Conservation (phyloP, 2,797 vertebrate species). For the Myotis daubentonii region DNA sequence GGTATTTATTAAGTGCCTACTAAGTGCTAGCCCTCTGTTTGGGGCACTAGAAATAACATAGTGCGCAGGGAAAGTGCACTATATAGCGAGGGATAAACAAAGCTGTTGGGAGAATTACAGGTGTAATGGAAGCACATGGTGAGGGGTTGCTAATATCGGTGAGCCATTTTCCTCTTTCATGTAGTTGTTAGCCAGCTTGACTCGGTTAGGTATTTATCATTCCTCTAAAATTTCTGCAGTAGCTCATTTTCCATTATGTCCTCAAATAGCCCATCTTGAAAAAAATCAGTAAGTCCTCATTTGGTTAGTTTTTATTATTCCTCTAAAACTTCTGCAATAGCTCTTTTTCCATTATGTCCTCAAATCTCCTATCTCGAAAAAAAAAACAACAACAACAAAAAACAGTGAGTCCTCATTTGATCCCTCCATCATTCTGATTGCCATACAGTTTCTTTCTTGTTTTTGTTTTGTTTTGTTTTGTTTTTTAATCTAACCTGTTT, state of each 20-base stretch:
- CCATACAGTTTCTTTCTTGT: background rate
- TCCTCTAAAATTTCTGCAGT: background rate
- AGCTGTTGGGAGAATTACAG: background rate
- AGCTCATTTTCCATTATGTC: background rate
- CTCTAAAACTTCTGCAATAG: background rate
- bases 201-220: background rate
- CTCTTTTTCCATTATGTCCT: background rate
- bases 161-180: background rate
- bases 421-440: background rate
- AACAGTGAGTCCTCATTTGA: constrained; percentile 23
- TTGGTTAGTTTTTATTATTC: constrained; percentile 19
- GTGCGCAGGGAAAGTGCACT: background rate
- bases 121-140: background rate
- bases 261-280: constrained; percentile 45
- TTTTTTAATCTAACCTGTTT: background rate
- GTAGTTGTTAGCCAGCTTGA: background rate
- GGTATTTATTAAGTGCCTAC: constrained; percentile 12
- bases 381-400: background rate
- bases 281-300: background rate
- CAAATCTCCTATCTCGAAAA: constrained; percentile 7
- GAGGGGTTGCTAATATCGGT: background rate
- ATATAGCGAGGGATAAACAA: background rate
- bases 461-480: too few species aligned
- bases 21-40: background rate
- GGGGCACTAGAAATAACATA: background rate